Evolutionary conservation across 2,888 invertebrate species (phyloP).

Genomic region (Cryptus armator): DNA sequence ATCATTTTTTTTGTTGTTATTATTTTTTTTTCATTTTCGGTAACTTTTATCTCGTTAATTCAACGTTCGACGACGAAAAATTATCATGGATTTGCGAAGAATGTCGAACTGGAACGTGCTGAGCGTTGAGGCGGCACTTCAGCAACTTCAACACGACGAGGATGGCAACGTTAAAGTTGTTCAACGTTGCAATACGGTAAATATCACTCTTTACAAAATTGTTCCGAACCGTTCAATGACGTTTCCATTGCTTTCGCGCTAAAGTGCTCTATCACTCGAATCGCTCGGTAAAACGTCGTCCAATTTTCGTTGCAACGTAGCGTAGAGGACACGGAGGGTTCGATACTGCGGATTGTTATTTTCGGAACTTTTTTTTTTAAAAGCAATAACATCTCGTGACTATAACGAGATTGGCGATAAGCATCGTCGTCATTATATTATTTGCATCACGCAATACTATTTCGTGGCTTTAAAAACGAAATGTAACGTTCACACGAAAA

Average conservation of each 20-base stretch:
- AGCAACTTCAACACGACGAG: constrained; percentile 81
- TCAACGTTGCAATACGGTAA: constrained; percentile 80
- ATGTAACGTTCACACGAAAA: too few relatives aligned
- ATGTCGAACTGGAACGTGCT: constrained; percentile 85
- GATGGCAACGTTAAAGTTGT: constrained; percentile 74
- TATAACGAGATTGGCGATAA: too few relatives aligned
- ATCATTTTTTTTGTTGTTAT: constrained; percentile 23
- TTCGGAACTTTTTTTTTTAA: too few relatives aligned
- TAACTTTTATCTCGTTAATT: constrained; percentile 21
- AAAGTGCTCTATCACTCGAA: not conserved
- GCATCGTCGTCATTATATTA: too few relatives aligned
- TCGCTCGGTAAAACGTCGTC: not conserved
- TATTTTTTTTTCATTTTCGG: constrained; percentile 34
- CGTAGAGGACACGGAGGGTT: too few relatives aligned
- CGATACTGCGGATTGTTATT: too few relatives aligned
- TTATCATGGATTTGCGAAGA: constrained; percentile 81
- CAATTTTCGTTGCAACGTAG: not conserved
- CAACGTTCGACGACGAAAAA: too few relatives aligned
- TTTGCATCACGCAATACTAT: too few relatives aligned
- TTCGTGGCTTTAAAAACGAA: too few relatives aligned
- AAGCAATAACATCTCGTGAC: too few relatives aligned
- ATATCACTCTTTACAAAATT: constrained; percentile 25
- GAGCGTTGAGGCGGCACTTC: constrained; percentile 83
- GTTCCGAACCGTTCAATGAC: not conserved
- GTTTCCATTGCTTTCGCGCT: not conserved